Conservation (phyloP, 2,113 vertebrate genomes). For the Potamarius usumacintae region DNA sequence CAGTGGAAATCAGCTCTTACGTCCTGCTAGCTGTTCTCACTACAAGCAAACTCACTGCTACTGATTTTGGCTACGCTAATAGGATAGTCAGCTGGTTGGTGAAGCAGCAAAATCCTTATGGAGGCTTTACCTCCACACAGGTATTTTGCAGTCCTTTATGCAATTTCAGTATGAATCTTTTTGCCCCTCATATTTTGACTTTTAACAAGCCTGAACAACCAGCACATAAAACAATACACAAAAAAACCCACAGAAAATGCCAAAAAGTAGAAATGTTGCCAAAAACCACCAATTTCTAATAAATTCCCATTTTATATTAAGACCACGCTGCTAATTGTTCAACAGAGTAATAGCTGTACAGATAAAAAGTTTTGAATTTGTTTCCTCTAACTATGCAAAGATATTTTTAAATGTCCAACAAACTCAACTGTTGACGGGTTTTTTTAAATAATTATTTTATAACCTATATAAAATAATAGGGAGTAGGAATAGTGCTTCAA, state of each 20-base stretch:
- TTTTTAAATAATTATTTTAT: too few relatives aligned
- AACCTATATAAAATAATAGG: too few relatives aligned
- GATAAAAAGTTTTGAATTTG: too few relatives aligned
- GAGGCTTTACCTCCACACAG: constrained; percentile 77
- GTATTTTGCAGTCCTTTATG: constrained; percentile 59
- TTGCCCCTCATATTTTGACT: too few relatives aligned
- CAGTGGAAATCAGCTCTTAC: constrained; percentile 70
- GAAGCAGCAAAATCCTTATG: constrained; percentile 72
- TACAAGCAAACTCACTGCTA: constrained; percentile 23
- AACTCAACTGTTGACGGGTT: too few relatives aligned
- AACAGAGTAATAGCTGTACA: too few relatives aligned
- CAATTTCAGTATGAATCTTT: neutral
- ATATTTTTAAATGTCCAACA: too few relatives aligned
- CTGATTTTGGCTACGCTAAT: constrained; percentile 64
- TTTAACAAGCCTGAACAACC: neutral
- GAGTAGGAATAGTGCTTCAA: too few relatives aligned
- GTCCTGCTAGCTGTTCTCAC: constrained; percentile 62
- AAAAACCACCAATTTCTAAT: neutral
- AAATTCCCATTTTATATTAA: neutral
- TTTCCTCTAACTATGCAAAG: too few relatives aligned
- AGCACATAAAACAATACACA: neutral
- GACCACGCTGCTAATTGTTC: too few relatives aligned
- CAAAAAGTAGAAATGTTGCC: neutral
- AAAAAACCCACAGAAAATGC: neutral
- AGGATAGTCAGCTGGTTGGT: constrained; percentile 68